A percentile compares a stretch with the other conserved stretches of the same genome.
Conservation (phyloP, 2,113 vertebrate genomes). For the Passer montanus region DNA sequence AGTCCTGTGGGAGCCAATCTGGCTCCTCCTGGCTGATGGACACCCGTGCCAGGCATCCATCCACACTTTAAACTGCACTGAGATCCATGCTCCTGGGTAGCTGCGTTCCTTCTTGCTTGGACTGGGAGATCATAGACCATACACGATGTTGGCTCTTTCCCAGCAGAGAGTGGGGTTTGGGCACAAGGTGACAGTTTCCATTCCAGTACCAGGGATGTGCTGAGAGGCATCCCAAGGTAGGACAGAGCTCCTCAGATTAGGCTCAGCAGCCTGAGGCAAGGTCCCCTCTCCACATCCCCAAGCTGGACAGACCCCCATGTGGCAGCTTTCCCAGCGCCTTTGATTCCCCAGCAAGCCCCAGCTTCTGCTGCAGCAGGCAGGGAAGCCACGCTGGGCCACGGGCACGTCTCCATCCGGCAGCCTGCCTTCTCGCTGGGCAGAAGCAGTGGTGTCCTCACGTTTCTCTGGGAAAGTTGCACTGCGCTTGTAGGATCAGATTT, state of each 20-base stretch:
- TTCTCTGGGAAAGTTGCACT: constrained; percentile 29
- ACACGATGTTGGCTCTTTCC: neutral
- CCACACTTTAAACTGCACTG: neutral
- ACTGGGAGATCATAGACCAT: neutral
- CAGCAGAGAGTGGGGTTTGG: neutral
- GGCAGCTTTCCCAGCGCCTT: neutral
- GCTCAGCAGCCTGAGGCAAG: neutral
- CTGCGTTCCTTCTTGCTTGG: neutral
- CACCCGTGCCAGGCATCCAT: neutral
- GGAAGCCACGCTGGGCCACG: neutral
- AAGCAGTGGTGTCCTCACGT: neutral
- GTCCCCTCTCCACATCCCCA: accelerated
- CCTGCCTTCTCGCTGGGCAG: neutral
- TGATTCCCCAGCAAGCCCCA: neutral
- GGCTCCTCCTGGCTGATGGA: neutral
- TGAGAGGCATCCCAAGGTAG: neutral
- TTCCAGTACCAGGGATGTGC: neutral
- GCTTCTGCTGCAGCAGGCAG: neutral
- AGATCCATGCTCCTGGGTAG: accelerated
- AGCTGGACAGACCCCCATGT: neutral
- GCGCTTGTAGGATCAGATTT: neutral
- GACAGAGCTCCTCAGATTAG: neutral
- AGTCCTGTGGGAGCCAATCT: neutral
- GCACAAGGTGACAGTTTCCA: neutral
- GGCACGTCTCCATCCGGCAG: constrained; percentile 34